These are phyloP conservation scores for Drosophila pseudoananassae DNA, from an alignment of 1,140 invertebrate genomes.

Conservation along the genomic window DNA sequence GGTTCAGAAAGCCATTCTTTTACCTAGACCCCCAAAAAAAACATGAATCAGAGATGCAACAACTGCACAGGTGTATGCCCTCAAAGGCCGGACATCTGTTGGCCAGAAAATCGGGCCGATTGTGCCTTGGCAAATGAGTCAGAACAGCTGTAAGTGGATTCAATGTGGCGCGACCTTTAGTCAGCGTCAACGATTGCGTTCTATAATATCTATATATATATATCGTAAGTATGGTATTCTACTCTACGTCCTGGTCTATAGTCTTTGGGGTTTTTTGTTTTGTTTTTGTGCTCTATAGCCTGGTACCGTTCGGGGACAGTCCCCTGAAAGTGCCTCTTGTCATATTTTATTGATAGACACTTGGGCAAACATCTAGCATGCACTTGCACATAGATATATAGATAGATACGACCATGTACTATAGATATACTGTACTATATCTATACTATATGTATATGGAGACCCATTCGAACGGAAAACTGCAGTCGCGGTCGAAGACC, in stretches of 20 bases:
- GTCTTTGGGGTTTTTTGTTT: not conserved
- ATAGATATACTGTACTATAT: conserved; percentile 7
- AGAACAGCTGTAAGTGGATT: conserved; percentile 40
- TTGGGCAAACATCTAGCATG: conserved; percentile 46
- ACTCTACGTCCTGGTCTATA: conserved; percentile 5
- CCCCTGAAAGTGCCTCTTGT: conserved; percentile 40
- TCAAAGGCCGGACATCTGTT: conserved; percentile 37
- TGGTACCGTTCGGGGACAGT: conserved; percentile 31
- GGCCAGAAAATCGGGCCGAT: not conserved
- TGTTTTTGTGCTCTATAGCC: conserved; percentile 11
- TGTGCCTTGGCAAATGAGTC: conserved; percentile 42
- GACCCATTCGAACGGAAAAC: conserved; percentile 21
- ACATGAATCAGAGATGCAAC: conserved; percentile 1
- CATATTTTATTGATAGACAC: conserved; percentile 67
- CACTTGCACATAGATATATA: conserved; percentile 40
- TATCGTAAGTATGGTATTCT: not conserved
- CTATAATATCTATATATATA: not conserved
- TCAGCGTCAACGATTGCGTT: conserved; percentile 19
- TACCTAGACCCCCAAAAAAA: not conserved
- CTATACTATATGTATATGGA: not conserved
- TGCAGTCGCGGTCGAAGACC: conserved; percentile 40
- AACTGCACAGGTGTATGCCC: conserved; percentile 8
- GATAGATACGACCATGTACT: conserved; percentile 11
- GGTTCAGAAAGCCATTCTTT: no score
- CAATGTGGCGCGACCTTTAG: conserved; percentile 33